Percentiles rank a stretch among this genome's conserved stretches.
phyloP scores from a whole-genome alignment of 2,113 vertebrate genomes.

The Cyphomyrus plagiostoma region DNA sequence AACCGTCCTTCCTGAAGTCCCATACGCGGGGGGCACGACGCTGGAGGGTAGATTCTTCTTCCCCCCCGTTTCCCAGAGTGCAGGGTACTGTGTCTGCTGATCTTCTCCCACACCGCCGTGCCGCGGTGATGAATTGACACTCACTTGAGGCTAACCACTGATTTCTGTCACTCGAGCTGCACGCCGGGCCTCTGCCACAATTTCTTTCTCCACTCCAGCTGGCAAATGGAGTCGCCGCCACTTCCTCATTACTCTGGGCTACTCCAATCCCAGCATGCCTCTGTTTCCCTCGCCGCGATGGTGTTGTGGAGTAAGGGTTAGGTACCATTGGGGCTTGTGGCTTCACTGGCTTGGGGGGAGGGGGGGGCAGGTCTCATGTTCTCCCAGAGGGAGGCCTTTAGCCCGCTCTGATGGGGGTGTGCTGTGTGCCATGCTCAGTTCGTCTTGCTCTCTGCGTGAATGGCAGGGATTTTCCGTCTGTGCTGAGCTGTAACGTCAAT shows the following conservation, averaged over 20 bases:
- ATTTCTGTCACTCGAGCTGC: not conserved
- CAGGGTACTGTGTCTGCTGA: not conserved
- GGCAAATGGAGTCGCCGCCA: not conserved
- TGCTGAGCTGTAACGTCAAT: not conserved
- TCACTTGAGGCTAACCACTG: not conserved
- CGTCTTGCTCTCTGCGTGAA: not conserved
- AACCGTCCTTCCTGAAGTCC: not conserved
- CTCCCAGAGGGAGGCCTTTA: not conserved
- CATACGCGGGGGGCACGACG: not conserved
- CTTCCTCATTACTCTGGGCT: not conserved
- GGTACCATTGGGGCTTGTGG: not conserved
- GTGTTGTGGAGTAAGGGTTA: not conserved
- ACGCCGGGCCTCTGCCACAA: not conserved
- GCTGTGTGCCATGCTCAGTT: not conserved
- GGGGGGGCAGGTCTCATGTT: not conserved
- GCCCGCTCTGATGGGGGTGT: not conserved
- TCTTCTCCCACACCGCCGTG: not conserved
- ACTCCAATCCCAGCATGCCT: not conserved
- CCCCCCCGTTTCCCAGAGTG: not conserved
- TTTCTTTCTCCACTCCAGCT: not conserved
- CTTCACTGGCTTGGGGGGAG: not conserved
- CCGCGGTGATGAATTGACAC: not conserved
- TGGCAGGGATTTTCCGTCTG: not conserved
- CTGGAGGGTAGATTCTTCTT: not conserved
- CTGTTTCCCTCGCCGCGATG: not conserved